Conservation (phyloP, 2,797 vertebrate genomes). For the Gallirallus australis region DNA sequence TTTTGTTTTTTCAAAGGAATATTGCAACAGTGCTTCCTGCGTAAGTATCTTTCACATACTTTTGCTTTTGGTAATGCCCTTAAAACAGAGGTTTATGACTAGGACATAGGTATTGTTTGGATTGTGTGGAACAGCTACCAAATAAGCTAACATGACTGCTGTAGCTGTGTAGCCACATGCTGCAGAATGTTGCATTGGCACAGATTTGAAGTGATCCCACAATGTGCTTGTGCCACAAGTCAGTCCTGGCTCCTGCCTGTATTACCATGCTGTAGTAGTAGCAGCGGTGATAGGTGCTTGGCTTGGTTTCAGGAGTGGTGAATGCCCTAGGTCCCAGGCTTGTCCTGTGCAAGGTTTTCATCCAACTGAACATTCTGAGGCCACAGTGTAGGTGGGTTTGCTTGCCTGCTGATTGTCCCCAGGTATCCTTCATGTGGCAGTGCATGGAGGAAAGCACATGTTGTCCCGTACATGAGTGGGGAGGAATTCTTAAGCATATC, state of each 20-base stretch:
- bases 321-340: background rate
- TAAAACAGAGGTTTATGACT: background rate
- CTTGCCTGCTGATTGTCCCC: background rate
- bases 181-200: background rate
- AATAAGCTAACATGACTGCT: background rate
- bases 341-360: background rate
- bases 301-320: background rate
- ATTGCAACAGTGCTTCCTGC: background rate
- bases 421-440: background rate
- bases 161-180: background rate
- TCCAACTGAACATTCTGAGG: background rate
- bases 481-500: background rate
- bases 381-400: background rate
- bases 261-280: background rate
- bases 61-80: background rate
- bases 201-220: background rate
- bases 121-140: background rate
- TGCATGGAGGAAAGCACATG: background rate
- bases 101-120: background rate
- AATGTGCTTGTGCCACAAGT: accelerated
- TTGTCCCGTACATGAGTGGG: background rate
- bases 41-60: background rate
- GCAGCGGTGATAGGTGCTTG: background rate
- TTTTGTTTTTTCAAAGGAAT: background rate
- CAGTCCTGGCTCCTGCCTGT: background rate